Evolutionary conservation across 2,113 vertebrate genomes (phyloP), one percentile per base, ranked within the genome.

Genomic region (Oncorhynchus keta): DNA sequence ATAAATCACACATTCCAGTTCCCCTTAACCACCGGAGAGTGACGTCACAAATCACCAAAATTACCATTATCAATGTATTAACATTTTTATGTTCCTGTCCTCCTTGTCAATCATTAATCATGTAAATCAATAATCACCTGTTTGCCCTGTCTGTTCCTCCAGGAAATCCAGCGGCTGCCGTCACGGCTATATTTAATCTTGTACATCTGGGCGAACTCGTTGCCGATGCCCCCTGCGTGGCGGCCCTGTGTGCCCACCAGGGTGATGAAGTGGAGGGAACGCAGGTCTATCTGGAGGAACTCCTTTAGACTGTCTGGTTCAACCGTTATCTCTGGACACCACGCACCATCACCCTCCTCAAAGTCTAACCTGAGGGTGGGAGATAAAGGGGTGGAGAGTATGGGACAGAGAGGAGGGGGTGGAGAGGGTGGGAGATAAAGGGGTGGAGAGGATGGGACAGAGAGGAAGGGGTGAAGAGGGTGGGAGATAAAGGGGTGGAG

Each of bases 101-200:
- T 39, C 39, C 39, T 39, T 39, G 2, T 39, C 39, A 2, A 51
- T 51, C 16, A 14, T 51, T 14, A 51, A 14, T 51, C 49, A 8
- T 35, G 35, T 35, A 35, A 45, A 45, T 45, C 39, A 45, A 45
- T 45, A 11, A 12, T 3, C 39, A 88, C 98, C 95, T 99, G 96
- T 74, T 94, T 95, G 73, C 97, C 96, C 0, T 96, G 95, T n/a
- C 96, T 92, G 85, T 97, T 98, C 72, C 93, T 91, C 97, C 97
- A 99, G 8, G 97, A 96, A 83, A 98, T 97, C 98, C 98, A 99
- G 59, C 97, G 97, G 11, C 93, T 96, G 48, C 98, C 97, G 2
- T 99, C 98, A 0, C 97, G 94, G 73, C 97, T 99, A 86, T 99
- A 99, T 81, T 95, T 98, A 79, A 99, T 96, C 89, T 97, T 97